Evolutionary conservation across 30 jellyfish, hydroid and myxozoan species (phyloP).

Genomic region (Aurelia sp.): DNA sequence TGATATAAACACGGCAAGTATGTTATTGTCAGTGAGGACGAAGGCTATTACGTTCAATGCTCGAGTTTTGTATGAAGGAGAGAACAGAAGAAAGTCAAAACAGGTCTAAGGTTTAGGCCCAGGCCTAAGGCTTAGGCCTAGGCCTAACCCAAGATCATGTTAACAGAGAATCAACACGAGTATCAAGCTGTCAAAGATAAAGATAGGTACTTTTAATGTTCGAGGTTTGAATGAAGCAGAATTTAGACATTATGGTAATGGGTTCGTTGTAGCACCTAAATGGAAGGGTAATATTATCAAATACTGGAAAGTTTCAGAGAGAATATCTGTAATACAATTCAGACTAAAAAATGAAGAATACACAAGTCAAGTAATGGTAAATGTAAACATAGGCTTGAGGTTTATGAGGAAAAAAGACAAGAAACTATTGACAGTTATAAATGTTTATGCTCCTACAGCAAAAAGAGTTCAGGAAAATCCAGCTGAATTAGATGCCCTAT

Average conservation of each 20-base stretch:
- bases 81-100: no score
- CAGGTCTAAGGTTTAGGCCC: no score
- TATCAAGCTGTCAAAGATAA: no score
- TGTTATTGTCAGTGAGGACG: no score
- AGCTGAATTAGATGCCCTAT: neutral
- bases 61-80: no score
- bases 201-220: neutral
- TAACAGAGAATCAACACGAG: no score
- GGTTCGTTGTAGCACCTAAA: constrained; percentile 9
- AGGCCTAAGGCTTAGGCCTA: no score
- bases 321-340: constrained; percentile 11
- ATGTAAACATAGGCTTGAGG: neutral
- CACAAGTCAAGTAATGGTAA: neutral
- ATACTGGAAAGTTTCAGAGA: constrained; percentile 23
- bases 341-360: neutral
- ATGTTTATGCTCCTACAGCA: neutral
- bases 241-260: constrained; percentile 13
- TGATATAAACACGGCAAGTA: no score
- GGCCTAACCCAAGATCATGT: no score
- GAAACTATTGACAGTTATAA: no score
- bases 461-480: neutral
- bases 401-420: no score
- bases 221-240: neutral
- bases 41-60: no score
- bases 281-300: neutral